A percentile compares a stretch with the other conserved stretches of the same genome.
Conservation (phyloP, 2,888 invertebrate species). For the Drosophila pseudotalamancana region DNA sequence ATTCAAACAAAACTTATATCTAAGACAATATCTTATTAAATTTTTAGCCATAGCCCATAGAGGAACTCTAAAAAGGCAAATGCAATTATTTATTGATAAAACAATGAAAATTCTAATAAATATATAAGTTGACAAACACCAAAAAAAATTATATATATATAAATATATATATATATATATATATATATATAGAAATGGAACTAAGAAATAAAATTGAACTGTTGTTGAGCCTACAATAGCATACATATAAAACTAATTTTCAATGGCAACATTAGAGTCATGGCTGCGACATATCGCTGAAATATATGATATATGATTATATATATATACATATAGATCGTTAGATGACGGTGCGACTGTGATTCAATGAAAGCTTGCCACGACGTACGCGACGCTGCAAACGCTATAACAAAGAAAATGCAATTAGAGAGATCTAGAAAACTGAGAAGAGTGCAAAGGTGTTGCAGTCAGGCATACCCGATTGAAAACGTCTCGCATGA, state of each 20-base stretch:
- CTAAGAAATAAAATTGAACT: conserved; percentile 2
- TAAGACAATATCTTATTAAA: background rate
- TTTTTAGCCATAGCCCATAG: background rate
- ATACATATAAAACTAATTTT: background rate
- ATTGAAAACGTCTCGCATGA: conserved; percentile 91
- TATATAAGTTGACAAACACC: background rate
- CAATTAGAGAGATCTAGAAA: background rate
- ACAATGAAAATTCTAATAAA: conserved; percentile 8
- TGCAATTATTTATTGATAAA: conserved; percentile 26
- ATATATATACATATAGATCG: background rate
- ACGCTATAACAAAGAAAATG: conserved; percentile 66
- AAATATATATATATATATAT: conserved; percentile 1
- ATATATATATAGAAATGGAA: background rate
- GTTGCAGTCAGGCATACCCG: conserved; percentile 85
- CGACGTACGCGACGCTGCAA: conserved; percentile 81
- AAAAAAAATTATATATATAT: conserved; percentile 1
- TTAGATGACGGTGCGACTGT: conserved; percentile 82
- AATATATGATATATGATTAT: background rate
- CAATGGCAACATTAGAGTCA: background rate
- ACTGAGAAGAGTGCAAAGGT: background rate
- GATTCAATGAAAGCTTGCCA: conserved; percentile 82
- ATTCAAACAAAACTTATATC: background rate
- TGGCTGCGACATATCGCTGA: too few species aligned
- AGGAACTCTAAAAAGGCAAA: background rate
- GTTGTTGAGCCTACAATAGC: conserved; percentile 11